Base-by-base conservation (phyloP, 2,888 invertebrate genomes). In the Falcaria lacertinaria region DNA sequence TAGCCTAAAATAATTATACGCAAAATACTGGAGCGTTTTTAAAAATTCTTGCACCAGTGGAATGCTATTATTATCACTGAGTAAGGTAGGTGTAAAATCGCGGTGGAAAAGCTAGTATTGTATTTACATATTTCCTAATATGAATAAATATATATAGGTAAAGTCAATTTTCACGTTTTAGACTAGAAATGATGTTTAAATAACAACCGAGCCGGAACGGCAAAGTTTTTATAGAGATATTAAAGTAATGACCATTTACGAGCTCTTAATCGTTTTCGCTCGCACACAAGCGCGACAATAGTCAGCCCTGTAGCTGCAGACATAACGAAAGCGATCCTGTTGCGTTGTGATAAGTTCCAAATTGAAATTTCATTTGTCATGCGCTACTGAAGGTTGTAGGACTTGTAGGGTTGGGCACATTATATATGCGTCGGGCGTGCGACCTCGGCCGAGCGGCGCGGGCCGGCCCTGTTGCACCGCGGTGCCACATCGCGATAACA, bases 401-500 rank as follows among this genome's bases (percentile, higher is more conserved):
- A 79, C 69, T 73, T 69, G 68, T 55, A 74, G 79, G 77, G 80
- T 69, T 73, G 76, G 76, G 69, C 66, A 71, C 57, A 56, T 71
- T 81, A 81, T 80, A 78, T 72, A 64, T 69, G 72, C 74, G 76
- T 74, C 77, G 76, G 65, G 52, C 62, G 59, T 51, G 54, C 54
- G 69, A 64, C 70, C 70, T 72, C 74, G 69, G 58, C 15, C 43
- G 42, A 33, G 42, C 54, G 54, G 47, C 58, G 47, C 58, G 53
- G 57, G 55, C 48, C 60, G 59, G 54, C 60, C 69, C 66, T 64
- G 74, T 57, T 61, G 62, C 67, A 63, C 59, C 15, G 33, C 77
- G 67, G 67, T 75, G 73, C 74, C 77, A n/a, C n/a, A n/a, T n/a
- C n/a, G 69, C 74, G 81, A 80, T 81, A 81, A 79, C 77, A 80